Evolutionary conservation across 2,888 invertebrate genomes (phyloP), one percentile per base, ranked within the genome.

Genomic region (Meiosimyza platycephala): DNA sequence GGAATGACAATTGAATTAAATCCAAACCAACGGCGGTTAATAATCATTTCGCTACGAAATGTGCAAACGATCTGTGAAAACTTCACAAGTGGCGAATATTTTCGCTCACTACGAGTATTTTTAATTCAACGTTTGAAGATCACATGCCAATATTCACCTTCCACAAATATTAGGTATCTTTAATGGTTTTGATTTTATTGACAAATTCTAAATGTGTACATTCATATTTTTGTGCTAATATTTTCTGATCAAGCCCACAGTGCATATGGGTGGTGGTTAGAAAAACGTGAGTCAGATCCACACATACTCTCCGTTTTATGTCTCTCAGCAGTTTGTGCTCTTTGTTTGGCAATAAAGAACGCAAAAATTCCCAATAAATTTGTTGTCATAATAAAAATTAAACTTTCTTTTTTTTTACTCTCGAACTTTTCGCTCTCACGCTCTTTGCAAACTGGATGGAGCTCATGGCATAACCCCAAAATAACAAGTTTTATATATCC

Each of bases 211-310:
- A 40, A 40, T 40, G 40, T 9, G 9, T 7, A 40, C 6, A 40
- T 9, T 9, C 9, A 40, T 7, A 9, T 9, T 40, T 40, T 40
- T 40, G 9, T 40, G 1, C 4, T 1, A 9, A 7, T 40, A 40
- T 9, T 40, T 40, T 40, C 40, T 9, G 40, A 28, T 65, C 13
- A 11, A n/a, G 65, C 52, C 55, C 47, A 55, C 51, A 51, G 50
- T 64, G 22, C 64, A 55, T 52, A 33, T 69, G 50, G 59, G 51
- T 60, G 60, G 59, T 69, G 60, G 12, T 18, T 12, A 28, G 60
- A 40, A 4, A 62, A 16, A 63, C 40, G 57, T 67, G 67, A 67
- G 55, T 67, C 67, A 55, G 67, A 15, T 55, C 55, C 18, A 28
- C 52, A 40, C 40, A 40, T 5, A 40, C 40, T 40, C 40, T 40